Conservation (phyloP, 2,888 invertebrate species). For the Malacosoma neustria region DNA sequence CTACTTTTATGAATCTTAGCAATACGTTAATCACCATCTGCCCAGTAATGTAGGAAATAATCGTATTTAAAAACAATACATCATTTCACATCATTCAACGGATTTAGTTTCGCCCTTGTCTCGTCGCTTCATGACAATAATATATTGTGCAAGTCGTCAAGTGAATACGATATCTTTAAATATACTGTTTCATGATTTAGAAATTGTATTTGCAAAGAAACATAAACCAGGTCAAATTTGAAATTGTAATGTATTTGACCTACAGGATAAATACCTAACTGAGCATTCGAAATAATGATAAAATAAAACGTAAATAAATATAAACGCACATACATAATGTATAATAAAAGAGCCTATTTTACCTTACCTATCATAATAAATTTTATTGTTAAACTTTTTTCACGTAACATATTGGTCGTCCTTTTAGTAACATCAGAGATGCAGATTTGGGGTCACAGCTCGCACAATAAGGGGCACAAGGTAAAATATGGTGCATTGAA, state of each 20-base stretch:
- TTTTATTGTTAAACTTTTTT: not conserved
- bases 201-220: slow-evolving; percentile 27
- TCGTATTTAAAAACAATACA: not conserved
- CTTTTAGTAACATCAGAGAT: slow-evolving; percentile 11
- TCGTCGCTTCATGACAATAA: too few relatives aligned
- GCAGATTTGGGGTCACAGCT: slow-evolving; percentile 59
- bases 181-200: slow-evolving; percentile 15
- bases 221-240: slow-evolving; percentile 60
- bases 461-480: slow-evolving; percentile 66
- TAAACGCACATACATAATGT: too few relatives aligned
- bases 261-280: slow-evolving; percentile 38
- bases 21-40: slow-evolving; percentile 57
- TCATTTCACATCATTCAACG: slow-evolving; percentile 1
- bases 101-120: too few relatives aligned
- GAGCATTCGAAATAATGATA: slow-evolving; percentile 8
- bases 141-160: too few relatives aligned
- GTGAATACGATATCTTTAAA: too few relatives aligned
- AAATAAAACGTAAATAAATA: too few relatives aligned
- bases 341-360: too few relatives aligned
- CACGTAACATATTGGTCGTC: not conserved
- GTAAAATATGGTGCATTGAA: slow-evolving; percentile 75
- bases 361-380: too few relatives aligned
- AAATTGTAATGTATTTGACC: slow-evolving; percentile 64
- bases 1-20: slow-evolving; percentile 65
- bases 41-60: slow-evolving; percentile 21